Percentiles rank a stretch among this genome's conserved stretches.
These are phyloP conservation scores for Eulemur macaco DNA, from an alignment of 2,113 vertebrate genomes.

Conservation along the genomic window DNA sequence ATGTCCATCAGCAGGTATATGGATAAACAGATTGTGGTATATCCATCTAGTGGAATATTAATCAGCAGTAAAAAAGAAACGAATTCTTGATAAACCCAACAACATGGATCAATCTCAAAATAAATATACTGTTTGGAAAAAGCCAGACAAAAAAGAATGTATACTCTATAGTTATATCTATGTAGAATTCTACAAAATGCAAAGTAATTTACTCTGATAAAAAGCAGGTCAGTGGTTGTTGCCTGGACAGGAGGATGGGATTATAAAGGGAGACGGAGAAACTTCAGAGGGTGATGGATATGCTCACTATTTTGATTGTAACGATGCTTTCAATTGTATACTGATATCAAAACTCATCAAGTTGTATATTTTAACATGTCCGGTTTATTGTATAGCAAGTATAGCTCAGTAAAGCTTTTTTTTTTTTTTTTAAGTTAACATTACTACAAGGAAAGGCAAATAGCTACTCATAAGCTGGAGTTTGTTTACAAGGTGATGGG, in stretches of 20 bases:
- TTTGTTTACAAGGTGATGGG: background rate
- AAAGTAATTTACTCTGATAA: background rate
- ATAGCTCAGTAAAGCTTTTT: background rate
- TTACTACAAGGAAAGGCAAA: background rate
- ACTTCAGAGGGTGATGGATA: fast-evolving
- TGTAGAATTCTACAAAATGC: background rate
- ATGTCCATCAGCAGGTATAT: background rate
- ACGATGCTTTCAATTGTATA: background rate
- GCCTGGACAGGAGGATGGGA: no score
- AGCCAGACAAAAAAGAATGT: background rate
- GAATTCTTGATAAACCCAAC: background rate
- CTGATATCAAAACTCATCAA: background rate
- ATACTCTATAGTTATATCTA: background rate
- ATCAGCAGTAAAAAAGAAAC: background rate
- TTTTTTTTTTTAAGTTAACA: background rate
- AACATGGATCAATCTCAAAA: background rate
- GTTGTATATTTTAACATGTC: background rate
- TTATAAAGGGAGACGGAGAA: background rate
- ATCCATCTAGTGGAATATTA: background rate
- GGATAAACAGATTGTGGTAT: background rate
- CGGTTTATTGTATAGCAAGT: background rate
- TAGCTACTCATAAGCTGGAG: background rate
- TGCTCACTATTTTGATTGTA: background rate
- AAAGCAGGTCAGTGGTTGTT: background rate
- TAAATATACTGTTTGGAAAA: background rate